Evolutionary conservation across 1,140 invertebrate species (phyloP).

Genomic region (Apis florea): DNA sequence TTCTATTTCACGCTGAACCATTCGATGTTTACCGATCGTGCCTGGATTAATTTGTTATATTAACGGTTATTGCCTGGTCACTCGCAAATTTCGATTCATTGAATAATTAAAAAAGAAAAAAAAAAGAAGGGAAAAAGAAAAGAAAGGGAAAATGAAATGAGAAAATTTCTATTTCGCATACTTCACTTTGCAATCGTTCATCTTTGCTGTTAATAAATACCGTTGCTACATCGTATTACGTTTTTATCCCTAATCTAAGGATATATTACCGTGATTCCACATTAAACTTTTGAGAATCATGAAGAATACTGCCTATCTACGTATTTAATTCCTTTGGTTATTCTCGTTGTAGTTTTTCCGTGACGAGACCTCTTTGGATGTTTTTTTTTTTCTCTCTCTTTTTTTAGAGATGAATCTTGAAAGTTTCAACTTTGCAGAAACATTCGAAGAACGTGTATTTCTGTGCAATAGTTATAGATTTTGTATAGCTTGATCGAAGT

Average conservation of each 20-base stretch:
- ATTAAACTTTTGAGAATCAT: neutral
- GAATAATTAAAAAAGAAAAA: neutral
- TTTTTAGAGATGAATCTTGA: conserved; percentile 7
- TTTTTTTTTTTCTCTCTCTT: neutral
- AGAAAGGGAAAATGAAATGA: neutral
- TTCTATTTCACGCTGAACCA: conserved; percentile 50
- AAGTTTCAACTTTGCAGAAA: neutral
- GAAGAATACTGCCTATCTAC: conserved; percentile 24
- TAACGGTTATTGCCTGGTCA: conserved; percentile 50
- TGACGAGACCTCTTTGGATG: conserved; percentile 23
- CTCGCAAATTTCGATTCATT: conserved; percentile 12
- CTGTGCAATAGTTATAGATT: neutral
- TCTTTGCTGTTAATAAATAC: conserved; percentile 47
- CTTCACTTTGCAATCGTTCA: conserved; percentile 37
- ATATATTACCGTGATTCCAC: conserved; percentile 4
- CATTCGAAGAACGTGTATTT: neutral
- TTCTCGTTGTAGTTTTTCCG: conserved; percentile 38
- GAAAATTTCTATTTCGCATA: conserved; percentile 21
- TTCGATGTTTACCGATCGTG: conserved; percentile 59
- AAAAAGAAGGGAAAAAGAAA: neutral
- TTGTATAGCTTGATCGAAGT: neutral
- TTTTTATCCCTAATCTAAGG: neutral
- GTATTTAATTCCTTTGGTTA: conserved; percentile 34
- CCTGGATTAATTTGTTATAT: conserved; percentile 62
- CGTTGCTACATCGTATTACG: conserved; percentile 17